phyloP scores from a whole-genome alignment of 2,797 vertebrate species.

The Acanthurus lineatus region DNA sequence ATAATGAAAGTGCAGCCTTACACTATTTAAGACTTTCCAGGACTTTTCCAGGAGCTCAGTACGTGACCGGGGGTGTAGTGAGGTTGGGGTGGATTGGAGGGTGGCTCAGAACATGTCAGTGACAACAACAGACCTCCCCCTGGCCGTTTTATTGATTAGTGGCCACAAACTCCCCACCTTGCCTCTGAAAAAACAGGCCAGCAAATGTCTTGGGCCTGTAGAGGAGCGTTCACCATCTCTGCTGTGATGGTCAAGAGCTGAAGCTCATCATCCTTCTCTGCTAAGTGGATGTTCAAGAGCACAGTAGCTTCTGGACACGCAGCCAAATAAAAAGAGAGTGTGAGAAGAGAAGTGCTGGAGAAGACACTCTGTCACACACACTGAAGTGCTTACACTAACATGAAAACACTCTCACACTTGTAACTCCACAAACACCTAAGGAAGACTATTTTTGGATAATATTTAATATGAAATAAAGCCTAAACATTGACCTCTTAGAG shows the following conservation, averaged over 20 bases:
- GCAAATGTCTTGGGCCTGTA: not conserved
- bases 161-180: conserved; percentile 11
- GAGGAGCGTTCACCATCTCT: not conserved
- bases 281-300: conserved; percentile 27
- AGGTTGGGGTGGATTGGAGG: not conserved
- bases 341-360: conserved; percentile 47
- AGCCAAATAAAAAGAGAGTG: conserved; percentile 7
- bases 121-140: conserved; percentile 21
- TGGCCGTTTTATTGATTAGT: conserved; percentile 30
- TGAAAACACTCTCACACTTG: conserved; percentile 40
- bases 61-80: not conserved
- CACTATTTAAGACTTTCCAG: not conserved
- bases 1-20: not conserved
- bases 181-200: conserved; percentile 18
- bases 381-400: conserved; percentile 28
- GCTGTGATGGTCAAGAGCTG: conserved; percentile 8
- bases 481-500: not conserved
- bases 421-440: conserved; percentile 19
- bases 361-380: conserved; percentile 44
- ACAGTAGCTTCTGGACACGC: conserved; percentile 9
- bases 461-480: conserved; percentile 15
- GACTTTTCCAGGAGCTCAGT: not conserved
- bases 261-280: not conserved
- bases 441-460: conserved; percentile 21
- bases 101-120: conserved; percentile 10